Evolutionary conservation across 2,888 invertebrate genomes (phyloP).

Genomic region (Hybos culiciformis): DNA sequence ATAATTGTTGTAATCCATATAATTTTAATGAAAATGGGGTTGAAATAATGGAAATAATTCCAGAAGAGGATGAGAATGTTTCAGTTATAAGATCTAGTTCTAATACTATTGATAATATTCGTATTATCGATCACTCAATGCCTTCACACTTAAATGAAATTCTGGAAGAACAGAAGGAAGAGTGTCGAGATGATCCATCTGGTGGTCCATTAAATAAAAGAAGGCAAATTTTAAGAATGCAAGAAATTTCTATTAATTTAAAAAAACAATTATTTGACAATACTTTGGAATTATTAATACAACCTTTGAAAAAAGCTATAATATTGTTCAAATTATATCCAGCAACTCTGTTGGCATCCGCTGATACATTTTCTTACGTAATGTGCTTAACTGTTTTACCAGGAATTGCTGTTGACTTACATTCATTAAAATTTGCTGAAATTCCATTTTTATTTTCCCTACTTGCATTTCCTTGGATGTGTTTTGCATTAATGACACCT

Average conservation of each 20-base stretch:
- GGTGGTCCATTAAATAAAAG: not conserved
- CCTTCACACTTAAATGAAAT: conserved; percentile 13
- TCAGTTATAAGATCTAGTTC: conserved; percentile 32
- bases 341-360: conserved; percentile 29
- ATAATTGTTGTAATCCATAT: conserved; percentile 17
- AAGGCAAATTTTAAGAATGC: conserved; percentile 17
- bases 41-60: conserved; percentile 35
- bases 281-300: conserved; percentile 26
- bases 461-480: conserved; percentile 36
- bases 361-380: conserved; percentile 33
- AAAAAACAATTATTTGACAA: conserved; percentile 27
- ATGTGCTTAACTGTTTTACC: conserved; percentile 34
- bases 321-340: conserved; percentile 30
- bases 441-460: conserved; percentile 33
- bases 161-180: conserved; percentile 21
- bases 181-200: conserved; percentile 14
- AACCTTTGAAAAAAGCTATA: conserved; percentile 28
- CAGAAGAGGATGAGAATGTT: conserved; percentile 32
- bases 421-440: conserved; percentile 33
- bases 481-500: conserved; percentile 34
- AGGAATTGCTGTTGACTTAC: conserved; percentile 29
- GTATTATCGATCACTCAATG: too few relatives aligned
- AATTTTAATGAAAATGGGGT: conserved; percentile 34
- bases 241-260: conserved; percentile 27
- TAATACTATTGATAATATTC: conserved; percentile 30